Evolutionary conservation across 2,113 vertebrate genomes (phyloP), one percentile per base, ranked within the genome.

Genomic region (Ceyx cyanopectus): DNA sequence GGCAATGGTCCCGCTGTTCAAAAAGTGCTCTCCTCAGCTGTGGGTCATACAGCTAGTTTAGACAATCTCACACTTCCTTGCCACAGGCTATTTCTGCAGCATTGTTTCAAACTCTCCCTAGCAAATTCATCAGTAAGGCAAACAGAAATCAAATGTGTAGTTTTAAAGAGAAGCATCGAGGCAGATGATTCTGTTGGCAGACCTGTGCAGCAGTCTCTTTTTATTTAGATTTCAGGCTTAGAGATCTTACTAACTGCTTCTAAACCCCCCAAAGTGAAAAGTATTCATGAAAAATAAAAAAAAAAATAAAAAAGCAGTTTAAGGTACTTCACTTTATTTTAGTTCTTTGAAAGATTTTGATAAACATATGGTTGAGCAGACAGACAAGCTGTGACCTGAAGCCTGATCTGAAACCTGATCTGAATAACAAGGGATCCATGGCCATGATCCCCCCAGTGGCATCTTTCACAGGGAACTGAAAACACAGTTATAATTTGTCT

Each of bases 381-480:
- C 27, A 88, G 68, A 70, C 30, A 67, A 10, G 19, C 23, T 51
- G 14, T 53, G 61, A 43, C 65, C 30, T 41, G 50, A 74, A 56
- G 27, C 19, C 14, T 65, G 32, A 27, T 32, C 13, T 41, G 63
- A 91, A 84, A 85, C 7, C 10, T 48, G 17, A 34, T 48, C 17
- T 66, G 67, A 87, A 56, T 21, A 9, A 70, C 37, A 51, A 72
- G 10, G 3, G 23, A 67, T 60, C 12, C 26, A 10, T 53, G n/a
- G 2, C 27, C 16, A 9, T 40, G 1, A 0, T 32, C 21, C 37
- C 10, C 2, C 17, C n/a, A 12, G 9, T 4, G 27, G 19, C 12
- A 61, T 45, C 40, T 84, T 81, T 68, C 23, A 41, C 2, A 10
- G 1, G 7, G 24, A 61, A 48, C 10, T 58, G 10, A 77, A 58